Evolutionary conservation across 2,113 vertebrate species (phyloP).

Genomic region (Pelecanus crispus): DNA sequence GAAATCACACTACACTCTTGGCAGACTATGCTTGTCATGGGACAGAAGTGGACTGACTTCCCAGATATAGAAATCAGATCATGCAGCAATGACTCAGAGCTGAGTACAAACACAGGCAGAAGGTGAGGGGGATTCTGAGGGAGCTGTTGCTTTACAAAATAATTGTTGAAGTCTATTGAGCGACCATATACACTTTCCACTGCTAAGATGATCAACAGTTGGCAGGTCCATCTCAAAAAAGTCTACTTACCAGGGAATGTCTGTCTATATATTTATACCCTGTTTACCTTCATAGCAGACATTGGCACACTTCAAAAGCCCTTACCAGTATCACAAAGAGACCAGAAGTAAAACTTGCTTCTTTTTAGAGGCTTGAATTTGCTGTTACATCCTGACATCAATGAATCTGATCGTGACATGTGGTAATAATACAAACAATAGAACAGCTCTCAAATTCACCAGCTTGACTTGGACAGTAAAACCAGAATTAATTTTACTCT

Average conservation of each 20-base stretch:
- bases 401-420: not conserved
- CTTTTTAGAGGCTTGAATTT: not conserved
- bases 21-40: not conserved
- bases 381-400: not conserved
- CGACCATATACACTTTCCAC: not conserved
- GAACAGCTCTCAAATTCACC: not conserved
- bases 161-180: not conserved
- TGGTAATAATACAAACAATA: not conserved
- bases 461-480: not conserved
- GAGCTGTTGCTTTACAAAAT: not conserved
- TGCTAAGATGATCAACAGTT: not conserved
- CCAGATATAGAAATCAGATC: not conserved
- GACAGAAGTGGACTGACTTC: not conserved
- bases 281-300: not conserved
- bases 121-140: not conserved
- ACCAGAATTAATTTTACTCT: not conserved
- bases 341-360: not conserved
- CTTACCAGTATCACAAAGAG: not conserved
- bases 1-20: not conserved
- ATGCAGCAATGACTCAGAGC: not conserved
- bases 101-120: not conserved
- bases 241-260: not conserved
- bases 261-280: not conserved
- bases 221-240: not conserved
- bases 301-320: not conserved